Evolutionary conservation across 2,797 vertebrate genomes (phyloP).

Genomic region (Apogon talboti): DNA sequence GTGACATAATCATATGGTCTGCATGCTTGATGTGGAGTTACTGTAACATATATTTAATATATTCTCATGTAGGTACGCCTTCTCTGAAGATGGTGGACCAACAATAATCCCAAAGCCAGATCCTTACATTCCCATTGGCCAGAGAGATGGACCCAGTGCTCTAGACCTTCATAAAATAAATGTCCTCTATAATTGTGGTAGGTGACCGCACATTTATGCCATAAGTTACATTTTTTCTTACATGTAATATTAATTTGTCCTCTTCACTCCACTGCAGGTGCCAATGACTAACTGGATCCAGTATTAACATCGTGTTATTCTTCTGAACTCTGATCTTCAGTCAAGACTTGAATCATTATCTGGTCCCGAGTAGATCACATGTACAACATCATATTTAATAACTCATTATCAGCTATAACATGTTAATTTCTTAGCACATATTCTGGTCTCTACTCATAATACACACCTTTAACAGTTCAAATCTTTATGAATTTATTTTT

Average conservation of each 20-base stretch:
- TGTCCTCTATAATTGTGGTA: slow-evolving; percentile 88
- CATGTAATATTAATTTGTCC: slow-evolving; percentile 19
- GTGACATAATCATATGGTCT: slow-evolving; percentile 11
- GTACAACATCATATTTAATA: slow-evolving; percentile 1
- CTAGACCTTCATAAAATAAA: slow-evolving; percentile 91
- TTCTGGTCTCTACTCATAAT: slow-evolving; percentile 6
- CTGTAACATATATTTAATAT: neutral
- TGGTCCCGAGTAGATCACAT: slow-evolving; percentile 11
- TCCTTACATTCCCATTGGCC: slow-evolving; percentile 86
- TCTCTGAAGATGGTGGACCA: slow-evolving; percentile 86
- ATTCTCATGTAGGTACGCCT: slow-evolving; percentile 82
- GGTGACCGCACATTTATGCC: slow-evolving; percentile 33
- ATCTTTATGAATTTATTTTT: too few species aligned
- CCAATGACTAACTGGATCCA: slow-evolving; percentile 54
- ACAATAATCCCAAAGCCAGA: slow-evolving; percentile 91
- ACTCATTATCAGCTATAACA: slow-evolving; percentile 3
- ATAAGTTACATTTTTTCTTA: slow-evolving; percentile 1
- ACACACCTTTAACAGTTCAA: too few species aligned
- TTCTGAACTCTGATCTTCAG: slow-evolving; percentile 14
- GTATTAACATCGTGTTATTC: neutral
- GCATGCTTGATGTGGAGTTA: neutral
- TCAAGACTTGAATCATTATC: neutral
- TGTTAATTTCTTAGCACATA: slow-evolving; percentile 2
- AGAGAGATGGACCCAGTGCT: slow-evolving; percentile 87
- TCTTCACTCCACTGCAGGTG: slow-evolving; percentile 61